Evolutionary conservation across 1,140 invertebrate genomes (phyloP), one percentile per base, ranked within the genome.

Genomic region (Notospermus geniculatus): DNA sequence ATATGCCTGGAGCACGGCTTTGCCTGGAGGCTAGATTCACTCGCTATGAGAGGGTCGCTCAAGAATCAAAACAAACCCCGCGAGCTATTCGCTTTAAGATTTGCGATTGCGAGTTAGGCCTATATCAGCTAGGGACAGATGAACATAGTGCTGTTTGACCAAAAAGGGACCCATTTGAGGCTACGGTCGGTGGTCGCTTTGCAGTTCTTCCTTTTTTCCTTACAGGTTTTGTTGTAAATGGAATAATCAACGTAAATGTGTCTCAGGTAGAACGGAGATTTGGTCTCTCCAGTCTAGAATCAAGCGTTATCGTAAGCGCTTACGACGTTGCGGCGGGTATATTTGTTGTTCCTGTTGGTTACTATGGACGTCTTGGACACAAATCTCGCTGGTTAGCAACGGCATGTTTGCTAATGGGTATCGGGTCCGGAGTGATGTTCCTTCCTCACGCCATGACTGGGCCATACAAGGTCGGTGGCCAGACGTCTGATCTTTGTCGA

Each of bases 361-460:
- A 92, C 76, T 85, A 92, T 36, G 91, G 91, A 0, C 83, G 89
- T 0, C 86, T 90, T 0, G 87, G 86, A 22, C 91, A 93, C 88
- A 91, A 29, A 84, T 86, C 69, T 87, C 89, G 82, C 82, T 92
- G 56, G 89, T 43, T 78, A n/a, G 67, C 69, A 15, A 82, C 84
- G 66, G 91, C 91, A 64, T 88, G 92, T 36, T 87, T 94, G 9
- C 88, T 94, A 63, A 92, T 96, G 68, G 73, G 74, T 0, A 25
- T 74, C n/a, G 78, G 94, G 0, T 94, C 92, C 22, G 86, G 97
- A 72, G 87, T 97, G 43, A 97, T 97, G 80, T 90, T 94, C 78
- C 83, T 95, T 56, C 95, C 95, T 11, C 93, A 98, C 82, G 95
- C 96, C 74, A 90, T 89, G 0, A 71, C 74, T 11, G 74, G 71